Evolutionary conservation across 2,888 invertebrate genomes (phyloP).

Genomic region (Volucella bombylans): DNA sequence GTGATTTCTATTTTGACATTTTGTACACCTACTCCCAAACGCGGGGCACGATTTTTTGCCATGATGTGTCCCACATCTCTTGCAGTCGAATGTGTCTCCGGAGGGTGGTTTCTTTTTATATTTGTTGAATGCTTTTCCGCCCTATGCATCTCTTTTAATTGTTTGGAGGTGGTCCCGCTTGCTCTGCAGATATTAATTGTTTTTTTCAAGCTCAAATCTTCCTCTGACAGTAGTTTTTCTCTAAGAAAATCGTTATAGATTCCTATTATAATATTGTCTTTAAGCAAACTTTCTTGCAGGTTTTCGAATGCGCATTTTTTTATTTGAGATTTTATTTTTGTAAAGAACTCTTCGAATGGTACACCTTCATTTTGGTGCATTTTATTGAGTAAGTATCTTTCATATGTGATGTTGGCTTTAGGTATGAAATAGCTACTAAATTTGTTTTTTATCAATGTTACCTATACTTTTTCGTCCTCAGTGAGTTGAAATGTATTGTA

Average conservation of each 20-base stretch:
- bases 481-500: conserved; percentile 28
- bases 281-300: conserved; percentile 13
- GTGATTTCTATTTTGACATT: too few species aligned
- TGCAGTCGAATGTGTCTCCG: too few species aligned
- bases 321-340: conserved; percentile 16
- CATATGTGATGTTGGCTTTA: conserved; percentile 16
- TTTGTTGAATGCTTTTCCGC: too few species aligned
- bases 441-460: conserved; percentile 15
- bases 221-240: conserved; percentile 23
- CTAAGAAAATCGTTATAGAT: conserved; percentile 11
- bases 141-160: too few species aligned
- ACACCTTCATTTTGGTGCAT: conserved; percentile 12
- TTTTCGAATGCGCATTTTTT: conserved; percentile 23
- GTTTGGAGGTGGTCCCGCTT: conserved; percentile 11
- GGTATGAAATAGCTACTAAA: conserved; percentile 17
- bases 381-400: conserved; percentile 12
- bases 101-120: too few species aligned
- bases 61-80: too few species aligned
- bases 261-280: conserved; percentile 28
- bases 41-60: too few species aligned
- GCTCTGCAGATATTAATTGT: background rate
- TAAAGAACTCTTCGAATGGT: conserved; percentile 10
- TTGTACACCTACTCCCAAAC: too few species aligned
- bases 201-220: background rate
- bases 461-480: conserved; percentile 13